Evolutionary conservation across 2,888 invertebrate species (phyloP).

Genomic region (Anaspis maculata): DNA sequence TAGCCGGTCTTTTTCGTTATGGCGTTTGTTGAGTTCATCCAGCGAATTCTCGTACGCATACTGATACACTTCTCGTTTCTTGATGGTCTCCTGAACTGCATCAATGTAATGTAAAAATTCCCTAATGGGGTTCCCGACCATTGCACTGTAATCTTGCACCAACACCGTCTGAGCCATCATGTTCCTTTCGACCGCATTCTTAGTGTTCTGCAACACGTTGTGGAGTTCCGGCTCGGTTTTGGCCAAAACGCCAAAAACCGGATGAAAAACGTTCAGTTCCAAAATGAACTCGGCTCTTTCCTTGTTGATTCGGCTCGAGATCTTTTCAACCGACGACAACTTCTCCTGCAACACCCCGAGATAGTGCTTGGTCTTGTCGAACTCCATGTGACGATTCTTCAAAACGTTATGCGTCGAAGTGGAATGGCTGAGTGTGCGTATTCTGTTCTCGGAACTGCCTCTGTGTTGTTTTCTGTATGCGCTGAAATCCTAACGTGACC

Average conservation of each 20-base stretch:
- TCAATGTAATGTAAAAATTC: conserved; percentile 61
- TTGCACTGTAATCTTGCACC: conserved; percentile 38
- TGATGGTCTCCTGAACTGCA: conserved; percentile 56
- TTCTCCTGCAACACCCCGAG: conserved; percentile 54
- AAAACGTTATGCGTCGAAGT: conserved; percentile 40
- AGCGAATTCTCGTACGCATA: conserved; percentile 54
- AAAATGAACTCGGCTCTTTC: conserved; percentile 51
- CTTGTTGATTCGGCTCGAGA: conserved; percentile 55
- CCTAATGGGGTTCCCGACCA: conserved; percentile 43
- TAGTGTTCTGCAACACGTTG: conserved; percentile 40
- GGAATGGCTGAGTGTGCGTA: conserved; percentile 28
- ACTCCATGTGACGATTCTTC: conserved; percentile 53
- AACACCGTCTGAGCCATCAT: conserved; percentile 46
- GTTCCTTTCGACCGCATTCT: conserved; percentile 45
- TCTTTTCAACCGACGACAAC: conserved; percentile 53
- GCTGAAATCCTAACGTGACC: too few relatives aligned
- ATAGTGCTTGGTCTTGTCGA: conserved; percentile 55
- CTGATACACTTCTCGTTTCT: conserved; percentile 56
- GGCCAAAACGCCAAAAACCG: conserved; percentile 54
- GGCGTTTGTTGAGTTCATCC: conserved; percentile 54
- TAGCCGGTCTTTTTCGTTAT: conserved; percentile 49
- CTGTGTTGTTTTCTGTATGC: conserved; percentile 44
- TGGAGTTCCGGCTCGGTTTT: conserved; percentile 49
- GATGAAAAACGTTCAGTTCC: conserved; percentile 52
- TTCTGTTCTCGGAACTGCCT: conserved; percentile 47